Conservation (phyloP, 2,113 vertebrate genomes). For the Petaurus breviceps region DNA sequence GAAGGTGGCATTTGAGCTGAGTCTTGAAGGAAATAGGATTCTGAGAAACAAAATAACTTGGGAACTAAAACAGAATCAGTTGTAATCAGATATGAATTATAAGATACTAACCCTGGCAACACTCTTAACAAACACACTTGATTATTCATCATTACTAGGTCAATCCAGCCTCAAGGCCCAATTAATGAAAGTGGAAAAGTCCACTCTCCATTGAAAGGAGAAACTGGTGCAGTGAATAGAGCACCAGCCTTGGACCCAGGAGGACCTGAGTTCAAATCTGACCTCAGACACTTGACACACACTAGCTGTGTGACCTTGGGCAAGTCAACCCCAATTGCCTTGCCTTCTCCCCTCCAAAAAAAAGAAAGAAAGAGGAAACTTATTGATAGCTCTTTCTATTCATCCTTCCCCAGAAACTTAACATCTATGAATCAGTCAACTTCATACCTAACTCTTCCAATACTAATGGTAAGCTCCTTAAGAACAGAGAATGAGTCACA, state of each 20-base stretch:
- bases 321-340: no score
- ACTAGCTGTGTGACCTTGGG: no score
- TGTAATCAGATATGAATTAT: background rate
- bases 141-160: slow-evolving; percentile 77
- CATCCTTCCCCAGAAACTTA: background rate
- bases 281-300: no score
- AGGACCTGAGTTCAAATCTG: no score
- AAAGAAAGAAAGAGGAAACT: background rate
- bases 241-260: no score
- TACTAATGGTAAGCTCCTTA: background rate
- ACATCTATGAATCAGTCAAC: background rate
- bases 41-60: background rate
- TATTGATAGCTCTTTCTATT: background rate
- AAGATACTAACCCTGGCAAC: slow-evolving; percentile 28
- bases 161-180: background rate
- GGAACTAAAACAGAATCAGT: background rate
- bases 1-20: background rate
- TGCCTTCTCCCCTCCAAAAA: no score
- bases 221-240: background rate
- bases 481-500: background rate
- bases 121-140: slow-evolving; percentile 84
- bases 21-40: background rate
- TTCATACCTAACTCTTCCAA: background rate
- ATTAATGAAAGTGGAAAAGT: background rate
- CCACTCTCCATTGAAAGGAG: background rate